These are phyloP conservation scores for Melospiza georgiana DNA, from an alignment of 2,113 vertebrate genomes.

Conservation along the genomic window DNA sequence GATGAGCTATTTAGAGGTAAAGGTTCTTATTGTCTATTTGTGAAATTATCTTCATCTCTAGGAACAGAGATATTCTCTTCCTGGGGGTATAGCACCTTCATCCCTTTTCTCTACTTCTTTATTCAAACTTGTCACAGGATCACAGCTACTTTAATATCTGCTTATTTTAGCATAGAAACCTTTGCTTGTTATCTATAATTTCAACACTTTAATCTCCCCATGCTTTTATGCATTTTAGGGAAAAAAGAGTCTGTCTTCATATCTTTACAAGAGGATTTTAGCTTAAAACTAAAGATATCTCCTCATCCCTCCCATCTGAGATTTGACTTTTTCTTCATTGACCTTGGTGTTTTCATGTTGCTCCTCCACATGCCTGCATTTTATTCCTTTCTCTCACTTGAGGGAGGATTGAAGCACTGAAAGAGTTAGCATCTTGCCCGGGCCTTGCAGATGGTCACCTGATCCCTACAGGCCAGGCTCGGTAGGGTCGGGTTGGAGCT, in stretches of 20 bases:
- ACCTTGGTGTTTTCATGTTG: neutral
- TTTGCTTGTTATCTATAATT: neutral
- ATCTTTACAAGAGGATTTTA: neutral
- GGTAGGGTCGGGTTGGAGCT: rapidly evolving
- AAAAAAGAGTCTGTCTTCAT: neutral
- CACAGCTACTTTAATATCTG: neutral
- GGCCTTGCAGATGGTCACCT: neutral
- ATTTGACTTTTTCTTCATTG: neutral
- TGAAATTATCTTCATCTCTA: neutral
- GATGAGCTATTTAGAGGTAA: neutral
- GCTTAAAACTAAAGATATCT: neutral
- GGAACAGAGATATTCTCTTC: neutral
- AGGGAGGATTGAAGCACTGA: neutral
- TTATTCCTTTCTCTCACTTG: neutral
- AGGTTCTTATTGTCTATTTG: neutral
- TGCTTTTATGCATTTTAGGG: neutral
- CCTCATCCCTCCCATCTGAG: neutral
- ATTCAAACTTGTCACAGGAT: neutral
- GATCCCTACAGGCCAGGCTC: neutral
- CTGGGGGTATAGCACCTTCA: neutral
- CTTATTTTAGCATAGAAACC: neutral
- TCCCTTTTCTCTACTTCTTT: neutral
- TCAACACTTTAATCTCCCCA: neutral
- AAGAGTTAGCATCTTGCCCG: neutral
- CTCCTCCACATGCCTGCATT: neutral